A percentile compares a stretch with the other conserved stretches of the same genome.
These are phyloP conservation scores for Acrocyrtus sp. DNA, from an alignment of 2,888 invertebrate genomes.

Conservation along the genomic window DNA sequence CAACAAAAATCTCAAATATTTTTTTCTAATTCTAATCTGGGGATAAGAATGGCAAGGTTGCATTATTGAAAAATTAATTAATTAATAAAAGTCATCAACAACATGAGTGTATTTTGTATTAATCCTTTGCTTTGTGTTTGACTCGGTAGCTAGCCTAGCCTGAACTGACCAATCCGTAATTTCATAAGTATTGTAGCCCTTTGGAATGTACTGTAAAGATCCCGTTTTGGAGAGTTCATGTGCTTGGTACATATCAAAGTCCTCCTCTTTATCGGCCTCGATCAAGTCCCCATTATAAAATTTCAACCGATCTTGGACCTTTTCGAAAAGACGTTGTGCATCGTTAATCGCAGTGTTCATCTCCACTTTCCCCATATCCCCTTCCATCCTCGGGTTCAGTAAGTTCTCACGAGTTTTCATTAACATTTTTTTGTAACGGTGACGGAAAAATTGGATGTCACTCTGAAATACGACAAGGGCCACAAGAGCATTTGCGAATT, in stretches of 20 bases:
- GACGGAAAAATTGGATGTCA: slow-evolving; percentile 36
- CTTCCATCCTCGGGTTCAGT: not conserved
- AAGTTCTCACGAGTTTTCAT: slow-evolving; percentile 24
- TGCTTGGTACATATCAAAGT: slow-evolving; percentile 41
- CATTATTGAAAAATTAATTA: not conserved
- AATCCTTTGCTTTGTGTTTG: slow-evolving; percentile 36
- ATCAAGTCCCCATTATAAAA: slow-evolving; percentile 29
- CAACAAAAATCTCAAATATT: not conserved
- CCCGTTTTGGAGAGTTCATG: slow-evolving; percentile 28
- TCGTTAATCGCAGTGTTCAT: slow-evolving; percentile 7
- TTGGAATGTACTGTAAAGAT: slow-evolving; percentile 37
- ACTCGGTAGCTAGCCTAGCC: slow-evolving; percentile 31
- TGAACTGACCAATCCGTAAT: slow-evolving; percentile 44
- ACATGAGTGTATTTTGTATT: slow-evolving; percentile 29
- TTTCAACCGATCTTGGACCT: slow-evolving; percentile 27
- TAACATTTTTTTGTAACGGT: slow-evolving; percentile 29
- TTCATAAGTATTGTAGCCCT: slow-evolving; percentile 38
- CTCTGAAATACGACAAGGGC: slow-evolving; percentile 44
- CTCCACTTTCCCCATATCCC: not conserved
- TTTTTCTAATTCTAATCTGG: not conserved
- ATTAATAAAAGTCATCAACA: slow-evolving; percentile 32
- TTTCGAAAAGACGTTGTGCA: slow-evolving; percentile 29
- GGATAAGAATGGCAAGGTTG: not conserved
- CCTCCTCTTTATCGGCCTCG: slow-evolving; percentile 21
- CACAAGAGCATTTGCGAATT: slow-evolving; percentile 33